A percentile compares a stretch with the other conserved stretches of the same genome.
Conservation (phyloP, 2,888 invertebrate genomes). For the Melanostoma mellinum region DNA sequence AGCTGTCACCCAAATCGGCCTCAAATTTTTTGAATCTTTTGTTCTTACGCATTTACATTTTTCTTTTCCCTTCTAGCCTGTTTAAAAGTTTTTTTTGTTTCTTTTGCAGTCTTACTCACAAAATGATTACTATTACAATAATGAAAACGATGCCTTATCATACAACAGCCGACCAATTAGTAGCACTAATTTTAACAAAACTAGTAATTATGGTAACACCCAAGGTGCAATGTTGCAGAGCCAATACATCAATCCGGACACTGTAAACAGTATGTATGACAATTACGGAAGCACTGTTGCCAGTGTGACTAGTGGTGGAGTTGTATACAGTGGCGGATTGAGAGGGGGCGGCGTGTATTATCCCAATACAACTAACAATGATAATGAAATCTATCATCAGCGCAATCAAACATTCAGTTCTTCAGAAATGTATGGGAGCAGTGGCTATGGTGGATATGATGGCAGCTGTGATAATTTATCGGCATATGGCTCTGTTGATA, state of each 20-base stretch:
- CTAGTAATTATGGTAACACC: conserved; percentile 70
- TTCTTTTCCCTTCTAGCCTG: neutral
- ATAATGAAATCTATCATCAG: conserved; percentile 62
- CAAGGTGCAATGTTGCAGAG: conserved; percentile 70
- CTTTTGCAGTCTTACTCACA: conserved; percentile 78
- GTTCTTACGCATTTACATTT: too few relatives aligned
- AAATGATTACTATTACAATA: conserved; percentile 78
- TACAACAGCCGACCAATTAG: conserved; percentile 90
- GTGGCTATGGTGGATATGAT: conserved; percentile 25
- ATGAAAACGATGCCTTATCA: conserved; percentile 87
- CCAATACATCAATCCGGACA: conserved; percentile 68
- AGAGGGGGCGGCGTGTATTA: conserved; percentile 49
- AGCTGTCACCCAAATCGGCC: too few relatives aligned
- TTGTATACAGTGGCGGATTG: conserved; percentile 16
- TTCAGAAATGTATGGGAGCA: conserved; percentile 12
- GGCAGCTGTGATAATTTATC: conserved; percentile 68
- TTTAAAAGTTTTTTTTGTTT: conserved; percentile 1
- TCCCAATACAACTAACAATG: conserved; percentile 60
- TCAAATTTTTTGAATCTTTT: too few relatives aligned
- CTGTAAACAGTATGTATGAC: conserved; percentile 72
- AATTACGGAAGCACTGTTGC: conserved; percentile 68
- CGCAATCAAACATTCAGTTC: conserved; percentile 21
- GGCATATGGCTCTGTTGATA: conserved; percentile 81
- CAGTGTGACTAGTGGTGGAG: conserved; percentile 39
- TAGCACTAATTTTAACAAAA: conserved; percentile 76